phyloP scores from a whole-genome alignment of 2,797 vertebrate genomes.

The Argyrosomus regius region DNA sequence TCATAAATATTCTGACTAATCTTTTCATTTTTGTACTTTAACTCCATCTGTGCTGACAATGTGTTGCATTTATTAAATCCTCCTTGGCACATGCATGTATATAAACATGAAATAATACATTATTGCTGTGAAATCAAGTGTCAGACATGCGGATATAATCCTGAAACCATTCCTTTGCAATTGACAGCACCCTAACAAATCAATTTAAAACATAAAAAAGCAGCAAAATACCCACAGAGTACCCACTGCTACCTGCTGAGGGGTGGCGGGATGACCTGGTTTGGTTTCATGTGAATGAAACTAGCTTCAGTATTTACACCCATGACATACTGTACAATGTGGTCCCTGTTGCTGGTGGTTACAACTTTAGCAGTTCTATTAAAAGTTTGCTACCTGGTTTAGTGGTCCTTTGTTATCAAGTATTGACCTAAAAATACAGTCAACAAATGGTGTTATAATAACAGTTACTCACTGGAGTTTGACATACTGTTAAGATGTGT shows the following conservation, averaged over 20 bases:
- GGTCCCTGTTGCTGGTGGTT: constrained; percentile 35
- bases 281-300: constrained; percentile 16
- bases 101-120: constrained; percentile 40
- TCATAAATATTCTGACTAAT: constrained; percentile 25
- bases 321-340: constrained; percentile 40
- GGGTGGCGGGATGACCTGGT: constrained; percentile 1
- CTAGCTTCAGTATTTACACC: constrained; percentile 44
- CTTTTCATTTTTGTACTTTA: neutral
- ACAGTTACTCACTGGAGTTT: constrained; percentile 17
- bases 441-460: constrained; percentile 4
- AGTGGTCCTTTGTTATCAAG: constrained; percentile 40
- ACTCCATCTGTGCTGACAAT: constrained; percentile 1
- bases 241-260: constrained; percentile 22
- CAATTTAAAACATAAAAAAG: constrained; percentile 10
- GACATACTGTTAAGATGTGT: constrained; percentile 36
- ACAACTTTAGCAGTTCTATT: neutral
- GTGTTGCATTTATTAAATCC: constrained; percentile 17
- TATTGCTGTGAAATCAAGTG: constrained; percentile 55
- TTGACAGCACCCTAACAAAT: constrained; percentile 3
- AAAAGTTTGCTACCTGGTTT: constrained; percentile 21
- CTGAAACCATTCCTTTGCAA: constrained; percentile 23
- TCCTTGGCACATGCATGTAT: constrained; percentile 28
- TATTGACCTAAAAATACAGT: constrained; percentile 29
- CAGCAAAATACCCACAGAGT: constrained; percentile 29
- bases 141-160: constrained; percentile 27